Percentiles rank a stretch among this genome's conserved stretches.
Evolutionary conservation across 2,113 vertebrate genomes (phyloP).

Genomic region (Grantiella picta): DNA sequence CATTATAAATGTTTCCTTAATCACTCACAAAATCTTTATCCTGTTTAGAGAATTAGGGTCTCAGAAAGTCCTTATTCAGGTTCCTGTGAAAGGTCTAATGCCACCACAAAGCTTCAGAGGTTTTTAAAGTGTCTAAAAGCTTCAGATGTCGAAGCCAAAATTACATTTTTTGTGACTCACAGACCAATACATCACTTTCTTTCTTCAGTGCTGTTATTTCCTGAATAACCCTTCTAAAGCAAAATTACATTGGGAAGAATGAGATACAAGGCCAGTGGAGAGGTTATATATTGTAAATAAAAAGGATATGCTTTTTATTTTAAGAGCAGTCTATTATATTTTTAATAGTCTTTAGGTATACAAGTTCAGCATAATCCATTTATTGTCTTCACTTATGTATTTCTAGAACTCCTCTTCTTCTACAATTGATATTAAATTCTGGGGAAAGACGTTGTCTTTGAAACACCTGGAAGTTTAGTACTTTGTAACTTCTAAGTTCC

Average conservation of each 20-base stretch:
- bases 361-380: background rate
- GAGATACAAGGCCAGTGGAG: background rate
- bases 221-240: background rate
- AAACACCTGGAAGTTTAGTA: background rate
- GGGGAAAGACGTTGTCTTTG: background rate
- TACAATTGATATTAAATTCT: background rate
- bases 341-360: background rate
- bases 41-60: background rate
- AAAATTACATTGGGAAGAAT: background rate
- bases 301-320: background rate
- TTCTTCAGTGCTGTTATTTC: background rate
- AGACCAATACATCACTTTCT: background rate
- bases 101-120: background rate
- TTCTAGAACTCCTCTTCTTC: background rate
- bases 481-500: background rate
- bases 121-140: background rate
- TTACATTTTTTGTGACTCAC: background rate
- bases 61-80: background rate
- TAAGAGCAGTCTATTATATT: background rate
- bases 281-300: background rate
- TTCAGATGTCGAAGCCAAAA: constrained; percentile 14
- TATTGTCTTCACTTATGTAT: background rate
- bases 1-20: background rate
- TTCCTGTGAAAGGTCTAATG: background rate
- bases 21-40: background rate